Evolutionary conservation across 2,797 vertebrate species (phyloP).

Genomic region (Sebastes glaucus): DNA sequence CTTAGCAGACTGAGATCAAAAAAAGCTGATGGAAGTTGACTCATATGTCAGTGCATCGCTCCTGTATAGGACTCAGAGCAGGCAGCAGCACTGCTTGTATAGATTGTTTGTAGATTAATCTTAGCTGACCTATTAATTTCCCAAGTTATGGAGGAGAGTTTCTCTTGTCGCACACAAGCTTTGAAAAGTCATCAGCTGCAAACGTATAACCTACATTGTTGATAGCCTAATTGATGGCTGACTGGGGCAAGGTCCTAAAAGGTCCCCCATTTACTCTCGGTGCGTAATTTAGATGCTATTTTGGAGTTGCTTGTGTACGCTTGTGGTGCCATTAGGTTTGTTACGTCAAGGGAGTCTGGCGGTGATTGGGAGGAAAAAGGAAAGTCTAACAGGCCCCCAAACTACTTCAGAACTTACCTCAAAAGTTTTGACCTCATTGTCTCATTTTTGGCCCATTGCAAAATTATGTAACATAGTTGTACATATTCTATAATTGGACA

Average conservation of each 20-base stretch:
- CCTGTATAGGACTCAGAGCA: slow-evolving; percentile 46
- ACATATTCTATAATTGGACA: slow-evolving; percentile 45
- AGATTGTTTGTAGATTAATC: slow-evolving; percentile 44
- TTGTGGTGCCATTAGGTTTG: slow-evolving; percentile 52
- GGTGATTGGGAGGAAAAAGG: slow-evolving; percentile 14
- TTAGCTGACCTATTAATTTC: slow-evolving; percentile 62
- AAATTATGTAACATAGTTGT: slow-evolving; percentile 29
- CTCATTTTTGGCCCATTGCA: slow-evolving; percentile 22
- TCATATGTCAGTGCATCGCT: slow-evolving; percentile 65
- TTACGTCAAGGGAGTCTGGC: slow-evolving; percentile 42
- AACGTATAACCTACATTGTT: slow-evolving; percentile 60
- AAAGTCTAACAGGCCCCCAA: slow-evolving; percentile 47
- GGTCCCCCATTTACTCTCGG: slow-evolving; percentile 60
- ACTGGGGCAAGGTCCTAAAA: slow-evolving; percentile 50
- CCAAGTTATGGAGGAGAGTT: slow-evolving; percentile 48
- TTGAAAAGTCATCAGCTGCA: slow-evolving; percentile 51
- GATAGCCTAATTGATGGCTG: slow-evolving; percentile 65
- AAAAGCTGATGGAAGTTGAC: slow-evolving; percentile 71
- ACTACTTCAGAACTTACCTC: slow-evolving; percentile 46
- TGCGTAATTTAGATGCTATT: slow-evolving; percentile 66
- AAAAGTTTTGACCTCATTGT: slow-evolving; percentile 52
- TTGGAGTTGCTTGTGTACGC: slow-evolving; percentile 49
- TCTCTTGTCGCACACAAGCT: slow-evolving; percentile 28
- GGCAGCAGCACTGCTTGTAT: slow-evolving; percentile 32
- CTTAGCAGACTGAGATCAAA: slow-evolving; percentile 74